phyloP scores from a whole-genome alignment of 2,113 vertebrate species.

The Lepisosteus osseus region DNA sequence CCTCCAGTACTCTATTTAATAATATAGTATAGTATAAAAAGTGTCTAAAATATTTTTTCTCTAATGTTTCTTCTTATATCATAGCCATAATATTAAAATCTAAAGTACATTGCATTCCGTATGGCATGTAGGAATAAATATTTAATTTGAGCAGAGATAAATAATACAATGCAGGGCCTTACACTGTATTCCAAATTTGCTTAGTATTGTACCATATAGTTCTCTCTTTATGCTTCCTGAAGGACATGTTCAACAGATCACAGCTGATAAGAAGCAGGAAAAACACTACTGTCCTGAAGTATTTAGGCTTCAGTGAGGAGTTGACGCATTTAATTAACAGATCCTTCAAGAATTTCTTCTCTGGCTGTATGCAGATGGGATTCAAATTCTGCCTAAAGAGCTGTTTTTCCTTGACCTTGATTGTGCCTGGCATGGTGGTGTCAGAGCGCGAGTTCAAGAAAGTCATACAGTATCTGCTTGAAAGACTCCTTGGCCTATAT shows the following conservation, averaged over 20 bases:
- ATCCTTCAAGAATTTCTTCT: conserved; percentile 47
- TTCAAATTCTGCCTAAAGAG: conserved; percentile 61
- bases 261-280: conserved; percentile 38
- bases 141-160: background rate
- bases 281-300: conserved; percentile 49
- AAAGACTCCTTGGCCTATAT: background rate
- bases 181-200: conserved; percentile 12
- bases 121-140: background rate
- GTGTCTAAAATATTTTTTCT: too few relatives aligned
- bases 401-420: conserved; percentile 55
- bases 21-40: too few relatives aligned
- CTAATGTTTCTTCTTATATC: too few relatives aligned
- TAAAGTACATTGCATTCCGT: background rate
- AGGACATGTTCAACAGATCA: conserved; percentile 24
- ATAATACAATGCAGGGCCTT: background rate
- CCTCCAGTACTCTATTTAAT: too few relatives aligned
- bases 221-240: conserved; percentile 48
- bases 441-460: conserved; percentile 35
- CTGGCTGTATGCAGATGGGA: conserved; percentile 61
- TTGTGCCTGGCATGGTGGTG: conserved; percentile 51
- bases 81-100: too few relatives aligned
- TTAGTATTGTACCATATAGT: background rate
- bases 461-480: background rate
- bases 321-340: conserved; percentile 61
- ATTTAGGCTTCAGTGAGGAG: conserved; percentile 53